These are phyloP conservation scores for Corapipo altera DNA, from an alignment of 2,113 vertebrate genomes.

Conservation along the genomic window DNA sequence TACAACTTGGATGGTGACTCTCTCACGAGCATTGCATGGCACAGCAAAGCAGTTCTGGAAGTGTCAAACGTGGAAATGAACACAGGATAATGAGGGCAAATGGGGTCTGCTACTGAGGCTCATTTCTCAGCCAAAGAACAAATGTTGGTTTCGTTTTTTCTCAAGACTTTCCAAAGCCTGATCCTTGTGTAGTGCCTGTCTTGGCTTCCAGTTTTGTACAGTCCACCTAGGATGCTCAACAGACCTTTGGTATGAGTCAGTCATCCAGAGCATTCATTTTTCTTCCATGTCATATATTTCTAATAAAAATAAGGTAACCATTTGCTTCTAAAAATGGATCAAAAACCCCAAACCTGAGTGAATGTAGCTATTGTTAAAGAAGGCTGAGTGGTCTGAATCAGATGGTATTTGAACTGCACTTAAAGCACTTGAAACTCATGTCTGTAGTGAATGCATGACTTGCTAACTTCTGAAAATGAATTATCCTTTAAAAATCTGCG, in stretches of 20 bases:
- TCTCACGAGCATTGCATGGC: constrained; percentile 31
- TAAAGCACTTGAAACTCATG: not conserved
- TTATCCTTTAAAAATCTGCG: not conserved
- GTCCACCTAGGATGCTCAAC: not conserved
- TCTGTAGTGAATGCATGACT: not conserved
- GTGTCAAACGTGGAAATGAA: not conserved
- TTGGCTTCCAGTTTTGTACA: not conserved
- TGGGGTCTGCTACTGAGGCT: constrained; percentile 36
- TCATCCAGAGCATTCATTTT: not conserved
- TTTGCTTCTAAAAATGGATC: not conserved
- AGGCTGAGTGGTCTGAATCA: not conserved
- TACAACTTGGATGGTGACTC: not conserved
- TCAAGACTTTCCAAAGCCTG: not conserved
- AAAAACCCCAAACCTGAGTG: not conserved
- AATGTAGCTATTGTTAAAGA: not conserved
- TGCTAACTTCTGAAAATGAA: not conserved
- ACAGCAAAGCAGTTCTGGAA: not conserved
- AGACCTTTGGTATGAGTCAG: not conserved
- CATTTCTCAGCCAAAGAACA: not conserved
- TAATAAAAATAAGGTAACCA: not conserved
- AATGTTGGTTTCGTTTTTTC: not conserved
- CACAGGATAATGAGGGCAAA: constrained; percentile 22
- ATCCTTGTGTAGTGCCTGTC: not conserved
- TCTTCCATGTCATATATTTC: not conserved
- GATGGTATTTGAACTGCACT: not conserved